phyloP scores from a whole-genome alignment of 2,113 vertebrate species.

The Channa maculata region DNA sequence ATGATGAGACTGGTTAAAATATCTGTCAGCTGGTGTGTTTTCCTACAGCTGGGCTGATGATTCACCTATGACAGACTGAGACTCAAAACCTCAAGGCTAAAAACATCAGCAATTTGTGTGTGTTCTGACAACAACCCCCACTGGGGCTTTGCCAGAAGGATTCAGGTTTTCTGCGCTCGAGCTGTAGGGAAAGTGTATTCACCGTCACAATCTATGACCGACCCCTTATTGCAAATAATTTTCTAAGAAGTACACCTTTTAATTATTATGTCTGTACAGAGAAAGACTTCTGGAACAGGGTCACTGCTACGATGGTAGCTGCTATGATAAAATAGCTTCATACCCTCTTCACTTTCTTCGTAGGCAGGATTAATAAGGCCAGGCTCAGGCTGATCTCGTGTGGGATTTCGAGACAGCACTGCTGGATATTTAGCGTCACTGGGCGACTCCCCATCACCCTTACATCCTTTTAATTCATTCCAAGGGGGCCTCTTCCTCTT shows the following conservation, averaged over 20 bases:
- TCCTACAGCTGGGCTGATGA: conserved; percentile 55
- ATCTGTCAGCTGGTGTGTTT: conserved; percentile 38
- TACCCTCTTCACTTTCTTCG: conserved; percentile 93
- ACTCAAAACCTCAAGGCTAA: conserved; percentile 47
- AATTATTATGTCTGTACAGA: conserved; percentile 17
- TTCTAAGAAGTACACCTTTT: neutral
- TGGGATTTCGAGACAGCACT: conserved; percentile 52
- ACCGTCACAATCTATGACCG: neutral
- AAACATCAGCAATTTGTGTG: conserved; percentile 25
- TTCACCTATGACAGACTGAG: conserved; percentile 38
- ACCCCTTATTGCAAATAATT: neutral
- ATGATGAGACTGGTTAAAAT: conserved; percentile 35
- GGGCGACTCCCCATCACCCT: conserved; percentile 77
- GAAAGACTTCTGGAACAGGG: neutral
- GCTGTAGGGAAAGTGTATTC: neutral
- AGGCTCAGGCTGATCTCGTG: conserved; percentile 82
- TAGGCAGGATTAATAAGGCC: conserved; percentile 91
- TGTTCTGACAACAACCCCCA: conserved; percentile 18
- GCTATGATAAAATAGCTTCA: conserved; percentile 31
- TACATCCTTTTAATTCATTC: conserved; percentile 84
- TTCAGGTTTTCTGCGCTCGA: conserved; percentile 41
- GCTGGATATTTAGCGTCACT: conserved; percentile 76
- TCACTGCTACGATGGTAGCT: neutral
- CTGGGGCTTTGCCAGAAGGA: conserved; percentile 11
- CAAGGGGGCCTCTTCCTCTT: conserved; percentile 82